Base-by-base conservation (phyloP, 2,888 invertebrate species). In the Hydroisotoma schaefferi region DNA sequence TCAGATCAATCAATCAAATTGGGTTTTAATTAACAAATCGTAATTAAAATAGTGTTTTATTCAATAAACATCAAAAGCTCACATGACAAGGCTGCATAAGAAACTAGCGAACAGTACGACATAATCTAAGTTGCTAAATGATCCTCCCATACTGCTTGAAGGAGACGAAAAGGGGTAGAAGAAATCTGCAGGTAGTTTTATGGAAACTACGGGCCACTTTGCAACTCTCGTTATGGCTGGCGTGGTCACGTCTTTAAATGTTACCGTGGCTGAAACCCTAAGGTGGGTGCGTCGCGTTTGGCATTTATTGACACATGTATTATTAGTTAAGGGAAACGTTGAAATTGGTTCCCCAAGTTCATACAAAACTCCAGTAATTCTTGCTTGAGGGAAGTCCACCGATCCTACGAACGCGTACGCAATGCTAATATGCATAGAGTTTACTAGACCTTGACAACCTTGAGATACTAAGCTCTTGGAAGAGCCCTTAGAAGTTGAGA, bases 121-220 rank as follows among this genome's bases (percentile, higher is more conserved):
- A n/a, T n/a, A n/a, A n/a, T n/a, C n/a, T n/a, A n/a, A n/a, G n/a
- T n/a, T n/a, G n/a, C n/a, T n/a, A n/a, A n/a, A n/a, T n/a, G n/a
- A n/a, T n/a, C n/a, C n/a, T n/a, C n/a, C n/a, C n/a, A n/a, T n/a
- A n/a, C n/a, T n/a, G n/a, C n/a, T n/a, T 12, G 59, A 44, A 10
- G 61, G 57, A 1, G 78, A 76, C 4, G 78, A 76, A 58, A 85
- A 85, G 1, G 88, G 88, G 74, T 87, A 86, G 76, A 88, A 88
- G 75, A 88, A 88, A 75, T 87, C 85, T 68, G 81, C 80, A 1
- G 88, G 87, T 56, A 88, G 78, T 75, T 82, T 80, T 59, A 86
- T 80, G 71, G 85, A 82, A 58, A 87, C 79, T 61, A 83, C 81
- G 20, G 87, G 86, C 59, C 83, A 81, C 57, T 81, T 81, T 8